Base-by-base conservation (phyloP, 1,140 invertebrate species). In the Drosophila sproati region DNA sequence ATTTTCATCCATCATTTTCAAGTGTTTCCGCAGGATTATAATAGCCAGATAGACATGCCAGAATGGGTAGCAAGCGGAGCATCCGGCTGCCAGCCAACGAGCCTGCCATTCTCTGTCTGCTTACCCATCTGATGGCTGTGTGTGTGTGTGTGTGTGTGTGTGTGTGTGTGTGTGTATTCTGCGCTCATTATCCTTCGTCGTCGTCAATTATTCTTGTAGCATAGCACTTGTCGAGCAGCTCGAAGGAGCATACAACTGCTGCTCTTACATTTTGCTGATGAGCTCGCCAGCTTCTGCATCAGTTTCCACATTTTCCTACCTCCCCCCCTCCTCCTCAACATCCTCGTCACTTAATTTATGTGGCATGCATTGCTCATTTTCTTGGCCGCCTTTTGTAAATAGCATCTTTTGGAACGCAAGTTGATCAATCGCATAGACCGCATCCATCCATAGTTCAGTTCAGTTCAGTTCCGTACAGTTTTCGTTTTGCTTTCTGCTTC, bases 1-100 rank as follows among this genome's bases (percentile, higher is more conserved):
- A 88, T 88, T 89, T 88, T 80, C 85, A 88, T 88, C 78, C 85
- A 88, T 88, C 85, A 88, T 89, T 88, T 85, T 88, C 85, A 88
- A 88, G 85, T 88, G 85, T 85, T 88, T 88, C 85, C 85, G 78
- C 86, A 78, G 85, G 83, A 79, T 79, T 79, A 80, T 77, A 77
- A 77, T 73, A 73, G 63, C 43, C 61, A 66, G 54, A 66, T 35
- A 76, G 50, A 43, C 34, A 35, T 28, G 5, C 20, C 20, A 20
- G 20, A 20, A 20, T 20, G 20, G 20, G 20, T 20, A 20, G 20
- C 20, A 20, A 20, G 6, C 20, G 5, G 31, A 29, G 34, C 43
- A 45, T 28, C 1, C 37, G 29, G 56, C 41, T 54, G 56, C 47
- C 31, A 51, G 45, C 12, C 56, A 59, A 37, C 56, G 8, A 52